Evolutionary conservation across 2,888 invertebrate species (phyloP).

Genomic region (Oligia latruncula): DNA sequence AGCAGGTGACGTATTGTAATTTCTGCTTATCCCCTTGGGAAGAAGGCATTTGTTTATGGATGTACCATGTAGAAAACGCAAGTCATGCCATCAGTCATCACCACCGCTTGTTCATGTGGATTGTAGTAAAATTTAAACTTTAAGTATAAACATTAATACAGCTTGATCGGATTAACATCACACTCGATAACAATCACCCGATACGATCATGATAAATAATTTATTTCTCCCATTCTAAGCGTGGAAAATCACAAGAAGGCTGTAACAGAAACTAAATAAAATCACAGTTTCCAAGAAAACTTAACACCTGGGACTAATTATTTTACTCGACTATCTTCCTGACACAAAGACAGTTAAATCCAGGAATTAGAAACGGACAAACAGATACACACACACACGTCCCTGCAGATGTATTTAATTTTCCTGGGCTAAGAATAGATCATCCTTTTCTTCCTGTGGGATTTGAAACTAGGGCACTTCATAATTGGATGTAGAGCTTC

Average conservation of each 20-base stretch:
- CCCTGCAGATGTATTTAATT: neutral
- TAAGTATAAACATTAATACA: neutral
- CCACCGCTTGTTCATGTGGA: neutral
- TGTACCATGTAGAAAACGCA: neutral
- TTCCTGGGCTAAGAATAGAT: constrained; percentile 24
- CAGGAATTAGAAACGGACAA: neutral
- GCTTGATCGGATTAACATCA: constrained; percentile 18
- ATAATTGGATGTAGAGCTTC: neutral
- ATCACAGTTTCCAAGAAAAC: constrained; percentile 12
- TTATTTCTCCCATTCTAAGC: constrained; percentile 25
- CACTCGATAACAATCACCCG: constrained; percentile 20
- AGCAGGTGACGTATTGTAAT: neutral
- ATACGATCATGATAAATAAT: constrained; percentile 43
- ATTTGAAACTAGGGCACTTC: constrained; percentile 2
- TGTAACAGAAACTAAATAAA: constrained; percentile 1
- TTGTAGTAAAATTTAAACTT: neutral
- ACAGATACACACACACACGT: neutral
- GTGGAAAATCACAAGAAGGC: constrained; percentile 52
- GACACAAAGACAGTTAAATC: constrained; percentile 15
- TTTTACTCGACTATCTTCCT: constrained; percentile 17
- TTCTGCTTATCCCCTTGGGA: neutral
- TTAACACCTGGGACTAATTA: constrained; percentile 42
- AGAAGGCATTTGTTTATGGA: neutral
- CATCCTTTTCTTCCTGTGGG: neutral
- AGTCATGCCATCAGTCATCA: neutral